phyloP scores from a whole-genome alignment of 2,113 vertebrate genomes.

The Pionites leucogaster region DNA sequence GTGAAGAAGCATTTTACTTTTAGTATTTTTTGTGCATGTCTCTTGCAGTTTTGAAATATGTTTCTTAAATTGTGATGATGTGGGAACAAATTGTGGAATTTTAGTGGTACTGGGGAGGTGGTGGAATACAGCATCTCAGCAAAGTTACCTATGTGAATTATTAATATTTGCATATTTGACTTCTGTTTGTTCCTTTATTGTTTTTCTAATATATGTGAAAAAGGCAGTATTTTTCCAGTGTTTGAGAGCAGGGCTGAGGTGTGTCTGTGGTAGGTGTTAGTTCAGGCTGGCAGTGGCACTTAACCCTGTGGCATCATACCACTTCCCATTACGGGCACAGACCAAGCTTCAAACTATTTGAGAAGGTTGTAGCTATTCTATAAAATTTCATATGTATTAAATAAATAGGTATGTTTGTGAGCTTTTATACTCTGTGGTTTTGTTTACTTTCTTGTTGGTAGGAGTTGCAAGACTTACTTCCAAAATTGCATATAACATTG shows the following conservation, averaged over 20 bases:
- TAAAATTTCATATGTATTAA: background rate
- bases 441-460: background rate
- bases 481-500: background rate
- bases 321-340: background rate
- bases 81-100: background rate
- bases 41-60: background rate
- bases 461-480: background rate
- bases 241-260: background rate
- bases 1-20: background rate
- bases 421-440: background rate
- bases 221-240: background rate
- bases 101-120: background rate
- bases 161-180: background rate
- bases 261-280: background rate
- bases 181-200: background rate
- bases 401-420: background rate
- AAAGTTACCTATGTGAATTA: background rate
- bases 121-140: background rate
- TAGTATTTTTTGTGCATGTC: background rate
- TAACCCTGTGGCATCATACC: fast-evolving
- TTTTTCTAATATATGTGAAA: background rate
- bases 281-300: background rate
- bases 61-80: fast-evolving
- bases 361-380: background rate
- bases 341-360: background rate